Conservation (phyloP, 2,113 vertebrate species). For the Brachyhypopomus gauderio region DNA sequence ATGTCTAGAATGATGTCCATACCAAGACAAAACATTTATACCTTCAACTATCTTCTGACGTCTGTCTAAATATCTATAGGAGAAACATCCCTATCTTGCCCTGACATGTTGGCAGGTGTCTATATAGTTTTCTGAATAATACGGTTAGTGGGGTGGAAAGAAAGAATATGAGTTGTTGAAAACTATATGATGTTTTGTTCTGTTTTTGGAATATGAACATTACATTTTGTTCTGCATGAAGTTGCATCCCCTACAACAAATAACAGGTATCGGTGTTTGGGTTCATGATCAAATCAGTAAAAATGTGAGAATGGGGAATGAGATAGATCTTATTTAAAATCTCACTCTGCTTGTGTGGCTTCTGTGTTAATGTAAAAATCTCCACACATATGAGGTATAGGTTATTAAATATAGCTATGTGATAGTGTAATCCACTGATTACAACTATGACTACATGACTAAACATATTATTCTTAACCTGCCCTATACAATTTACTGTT, state of each 20-base stretch:
- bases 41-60: neutral
- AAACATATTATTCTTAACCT: neutral
- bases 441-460: neutral
- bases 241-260: too few relatives aligned
- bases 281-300: too few relatives aligned
- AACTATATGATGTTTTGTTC: too few relatives aligned
- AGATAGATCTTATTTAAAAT: neutral
- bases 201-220: too few relatives aligned
- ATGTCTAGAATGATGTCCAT: neutral
- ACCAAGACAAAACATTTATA: neutral
- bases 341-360: neutral
- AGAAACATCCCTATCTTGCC: neutral
- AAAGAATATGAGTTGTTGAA: too few relatives aligned
- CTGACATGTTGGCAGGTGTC: too few relatives aligned
- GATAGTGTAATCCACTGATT: neutral
- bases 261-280: neutral
- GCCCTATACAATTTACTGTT: neutral
- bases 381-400: neutral
- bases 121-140: too few relatives aligned
- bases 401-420: neutral
- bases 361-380: neutral
- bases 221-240: too few relatives aligned
- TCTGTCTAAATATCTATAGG: conserved; percentile 10
- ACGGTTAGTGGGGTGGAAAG: too few relatives aligned
- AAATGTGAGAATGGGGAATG: neutral